Percentiles rank a stretch among this genome's conserved stretches.
Evolutionary conservation across 2,113 vertebrate species (phyloP).

Genomic region (Mionectes macconnelli): DNA sequence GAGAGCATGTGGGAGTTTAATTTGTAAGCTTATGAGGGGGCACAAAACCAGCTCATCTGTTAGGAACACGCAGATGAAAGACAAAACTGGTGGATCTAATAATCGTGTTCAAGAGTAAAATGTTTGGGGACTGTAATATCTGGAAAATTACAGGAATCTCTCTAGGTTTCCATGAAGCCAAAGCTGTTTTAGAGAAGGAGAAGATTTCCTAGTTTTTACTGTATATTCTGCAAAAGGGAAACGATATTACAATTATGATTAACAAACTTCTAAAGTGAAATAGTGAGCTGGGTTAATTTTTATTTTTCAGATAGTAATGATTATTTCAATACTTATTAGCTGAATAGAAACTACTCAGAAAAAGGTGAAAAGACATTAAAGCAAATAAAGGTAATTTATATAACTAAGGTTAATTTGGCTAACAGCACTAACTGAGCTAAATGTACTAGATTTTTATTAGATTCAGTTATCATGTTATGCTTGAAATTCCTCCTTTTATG

Average conservation of each 20-base stretch:
- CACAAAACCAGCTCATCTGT: constrained; percentile 60
- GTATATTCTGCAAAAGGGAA: neutral
- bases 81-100: constrained; percentile 56
- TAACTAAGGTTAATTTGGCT: neutral
- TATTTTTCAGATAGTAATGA: neutral
- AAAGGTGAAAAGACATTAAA: neutral
- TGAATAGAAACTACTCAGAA: neutral
- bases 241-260: neutral
- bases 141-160: constrained; percentile 29
- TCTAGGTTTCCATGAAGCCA: neutral
- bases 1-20: constrained; percentile 62
- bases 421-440: neutral
- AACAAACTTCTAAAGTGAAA: neutral
- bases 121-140: constrained; percentile 28
- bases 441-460: neutral
- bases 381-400: neutral
- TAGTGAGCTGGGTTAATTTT: neutral
- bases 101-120: neutral
- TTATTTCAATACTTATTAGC: neutral
- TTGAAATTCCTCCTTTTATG: neutral
- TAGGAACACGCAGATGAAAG: constrained; percentile 46
- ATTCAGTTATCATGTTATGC: neutral
- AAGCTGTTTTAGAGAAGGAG: neutral
- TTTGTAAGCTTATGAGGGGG: constrained; percentile 66
- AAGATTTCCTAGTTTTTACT: neutral